phyloP scores from a whole-genome alignment of 2,113 vertebrate species.

The Myodes glareolus region DNA sequence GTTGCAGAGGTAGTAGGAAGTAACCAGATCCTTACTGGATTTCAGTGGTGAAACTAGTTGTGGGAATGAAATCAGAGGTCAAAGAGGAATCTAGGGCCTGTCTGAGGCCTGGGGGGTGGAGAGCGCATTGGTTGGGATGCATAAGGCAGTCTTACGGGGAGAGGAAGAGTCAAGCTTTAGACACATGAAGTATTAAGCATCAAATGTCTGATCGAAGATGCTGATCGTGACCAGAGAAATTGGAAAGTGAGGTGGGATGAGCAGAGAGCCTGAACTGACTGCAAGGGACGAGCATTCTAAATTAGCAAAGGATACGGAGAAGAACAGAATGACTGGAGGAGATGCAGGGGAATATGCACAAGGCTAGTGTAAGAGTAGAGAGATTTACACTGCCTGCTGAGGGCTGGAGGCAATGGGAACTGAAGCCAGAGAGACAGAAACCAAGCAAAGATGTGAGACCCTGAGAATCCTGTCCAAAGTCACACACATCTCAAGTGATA shows the following conservation, averaged over 20 bases:
- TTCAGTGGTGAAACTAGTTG: not conserved
- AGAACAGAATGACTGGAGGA: not conserved
- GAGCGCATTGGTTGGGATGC: not conserved
- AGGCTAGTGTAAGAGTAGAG: not conserved
- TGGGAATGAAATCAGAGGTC: not conserved
- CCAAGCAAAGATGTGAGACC: not conserved
- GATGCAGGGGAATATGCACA: not conserved
- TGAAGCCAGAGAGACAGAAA: not conserved
- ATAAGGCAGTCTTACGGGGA: not conserved
- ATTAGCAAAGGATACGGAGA: not conserved
- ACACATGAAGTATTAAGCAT: accelerated
- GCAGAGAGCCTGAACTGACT: not conserved
- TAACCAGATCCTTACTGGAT: not conserved
- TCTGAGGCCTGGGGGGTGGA: not conserved
- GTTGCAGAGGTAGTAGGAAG: not conserved
- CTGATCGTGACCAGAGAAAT: not conserved
- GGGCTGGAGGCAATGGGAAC: not conserved
- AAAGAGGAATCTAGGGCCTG: not conserved
- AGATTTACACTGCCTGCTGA: not conserved
- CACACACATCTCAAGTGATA: not conserved
- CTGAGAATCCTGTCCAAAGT: not conserved
- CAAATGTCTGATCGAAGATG: not conserved
- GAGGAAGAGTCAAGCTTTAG: not conserved
- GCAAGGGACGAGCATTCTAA: not conserved
- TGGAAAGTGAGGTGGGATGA: too few relatives aligned